Conservation (phyloP, 2,888 invertebrate species). For the Gerosis bhagava region DNA sequence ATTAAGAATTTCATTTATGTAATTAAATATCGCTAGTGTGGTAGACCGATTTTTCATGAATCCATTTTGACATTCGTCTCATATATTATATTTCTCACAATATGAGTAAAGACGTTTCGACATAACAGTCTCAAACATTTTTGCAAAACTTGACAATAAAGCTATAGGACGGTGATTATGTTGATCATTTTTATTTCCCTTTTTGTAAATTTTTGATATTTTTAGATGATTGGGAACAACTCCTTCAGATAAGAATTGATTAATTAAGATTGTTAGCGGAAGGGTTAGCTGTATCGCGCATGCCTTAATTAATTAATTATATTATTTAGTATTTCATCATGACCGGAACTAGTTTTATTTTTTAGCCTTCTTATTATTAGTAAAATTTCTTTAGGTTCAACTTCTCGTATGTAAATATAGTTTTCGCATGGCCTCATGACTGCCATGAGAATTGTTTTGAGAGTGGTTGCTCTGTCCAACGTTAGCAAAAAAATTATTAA, state of each 20-base stretch:
- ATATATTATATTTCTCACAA: slow-evolving; percentile 20
- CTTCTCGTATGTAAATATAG: slow-evolving; percentile 1
- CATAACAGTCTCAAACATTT: slow-evolving; percentile 23
- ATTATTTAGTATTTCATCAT: no score
- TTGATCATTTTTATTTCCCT: slow-evolving; percentile 21
- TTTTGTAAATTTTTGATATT: slow-evolving; percentile 23
- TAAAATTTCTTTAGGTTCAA: slow-evolving; percentile 2
- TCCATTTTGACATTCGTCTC: slow-evolving; percentile 22
- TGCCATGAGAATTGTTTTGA: no score
- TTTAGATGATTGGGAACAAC: slow-evolving; percentile 24
- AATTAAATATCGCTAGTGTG: slow-evolving; percentile 23
- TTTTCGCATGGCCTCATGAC: slow-evolving; percentile 1
- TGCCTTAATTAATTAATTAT: slow-evolving; percentile 23
- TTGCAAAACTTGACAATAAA: slow-evolving; percentile 17
- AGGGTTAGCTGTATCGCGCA: slow-evolving; percentile 17
- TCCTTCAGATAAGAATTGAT: slow-evolving; percentile 23
- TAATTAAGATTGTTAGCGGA: slow-evolving; percentile 16
- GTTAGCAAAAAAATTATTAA: slow-evolving; percentile 2
- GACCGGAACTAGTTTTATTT: slow-evolving; percentile 14
- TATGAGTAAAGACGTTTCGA: slow-evolving; percentile 14
- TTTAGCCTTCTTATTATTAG: slow-evolving; percentile 5
- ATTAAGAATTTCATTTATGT: slow-evolving; percentile 23
- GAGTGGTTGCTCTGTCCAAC: not conserved
- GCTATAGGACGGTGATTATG: slow-evolving; percentile 5
- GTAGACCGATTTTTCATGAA: slow-evolving; percentile 24